These are phyloP conservation scores for Micrastur ruficollis DNA, from an alignment of 2,797 vertebrate species.

Conservation along the genomic window DNA sequence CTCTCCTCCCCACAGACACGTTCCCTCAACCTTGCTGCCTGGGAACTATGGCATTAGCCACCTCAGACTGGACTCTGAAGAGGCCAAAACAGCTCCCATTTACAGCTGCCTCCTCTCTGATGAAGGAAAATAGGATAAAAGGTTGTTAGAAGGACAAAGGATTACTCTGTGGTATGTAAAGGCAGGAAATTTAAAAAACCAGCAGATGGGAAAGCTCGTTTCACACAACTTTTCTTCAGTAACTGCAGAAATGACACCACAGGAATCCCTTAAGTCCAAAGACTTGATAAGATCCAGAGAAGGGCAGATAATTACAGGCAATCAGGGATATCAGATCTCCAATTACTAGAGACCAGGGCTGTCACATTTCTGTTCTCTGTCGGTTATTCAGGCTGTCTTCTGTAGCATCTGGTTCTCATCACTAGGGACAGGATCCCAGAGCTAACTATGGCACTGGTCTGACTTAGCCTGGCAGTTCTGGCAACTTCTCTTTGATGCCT, in stretches of 20 bases:
- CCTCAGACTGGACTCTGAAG: neutral
- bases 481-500: neutral
- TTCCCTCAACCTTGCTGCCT: neutral
- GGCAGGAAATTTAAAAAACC: neutral
- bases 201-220: neutral
- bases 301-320: neutral
- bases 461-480: neutral
- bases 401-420: conserved; percentile 24
- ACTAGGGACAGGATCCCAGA: neutral
- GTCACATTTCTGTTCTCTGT: neutral
- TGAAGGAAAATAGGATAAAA: neutral
- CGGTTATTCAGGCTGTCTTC: neutral
- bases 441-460: neutral
- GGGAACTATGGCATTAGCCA: neutral
- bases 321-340: neutral
- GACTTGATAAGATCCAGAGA: conserved; percentile 10
- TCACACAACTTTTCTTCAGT: neutral
- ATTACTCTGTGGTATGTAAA: neutral
- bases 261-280: neutral
- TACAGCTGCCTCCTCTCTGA: neutral
- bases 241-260: neutral
- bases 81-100: neutral
- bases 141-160: neutral
- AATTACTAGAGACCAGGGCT: neutral
- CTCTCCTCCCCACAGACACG: rapidly evolving